Base-by-base conservation (phyloP, 2,113 vertebrate species). In the Egretta garzetta region DNA sequence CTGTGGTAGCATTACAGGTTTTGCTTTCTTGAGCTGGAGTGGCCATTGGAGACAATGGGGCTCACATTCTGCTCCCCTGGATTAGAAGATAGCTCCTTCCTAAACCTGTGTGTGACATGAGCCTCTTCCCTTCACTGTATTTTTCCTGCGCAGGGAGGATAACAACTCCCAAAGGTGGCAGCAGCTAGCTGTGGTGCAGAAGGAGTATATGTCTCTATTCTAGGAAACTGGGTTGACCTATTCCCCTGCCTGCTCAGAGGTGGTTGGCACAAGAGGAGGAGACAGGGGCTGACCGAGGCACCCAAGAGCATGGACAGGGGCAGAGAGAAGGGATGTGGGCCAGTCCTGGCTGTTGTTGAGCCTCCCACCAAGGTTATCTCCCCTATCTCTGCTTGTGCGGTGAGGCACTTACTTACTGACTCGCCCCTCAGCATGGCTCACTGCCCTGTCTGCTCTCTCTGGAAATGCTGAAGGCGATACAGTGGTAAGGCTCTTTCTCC, bases 141-240 rank as follows among this genome's bases (percentile, higher is more conserved):
- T 93, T 90, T 95, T 90, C 71, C 80, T 86, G 21, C 67, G 43
- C 56, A 71, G 60, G 64, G 56, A 81, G 71, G 33, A 62, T 88
- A 60, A 73, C 74, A 92, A 53, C 19, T 92, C 90, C 72, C 82
- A 88, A 28, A 80, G 67, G 71, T 4, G 4, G 60, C 47, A 93
- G 88, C 67, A 96, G 71, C 71, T 73, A 90, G 66, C 88, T 2
- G 3, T 6, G 32, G 79, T 76, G 79, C 66, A 92, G 75, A 72
- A 93, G 28, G 86, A 87, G 62, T 91, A 10, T 16, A 62, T 19
- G 52, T 21, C 62, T 83, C 85, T 77, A 35, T 90, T 70, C 55
- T 47, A 86, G 30, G 64, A 94, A 92, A 93, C 27, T 77, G 63
- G 63, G 62, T 83, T 96, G 93, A 91, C 74, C 85, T 88, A 76